These are phyloP conservation scores for Eumacrocentrus americanus DNA, from an alignment of 2,888 invertebrate species.

Conservation along the genomic window DNA sequence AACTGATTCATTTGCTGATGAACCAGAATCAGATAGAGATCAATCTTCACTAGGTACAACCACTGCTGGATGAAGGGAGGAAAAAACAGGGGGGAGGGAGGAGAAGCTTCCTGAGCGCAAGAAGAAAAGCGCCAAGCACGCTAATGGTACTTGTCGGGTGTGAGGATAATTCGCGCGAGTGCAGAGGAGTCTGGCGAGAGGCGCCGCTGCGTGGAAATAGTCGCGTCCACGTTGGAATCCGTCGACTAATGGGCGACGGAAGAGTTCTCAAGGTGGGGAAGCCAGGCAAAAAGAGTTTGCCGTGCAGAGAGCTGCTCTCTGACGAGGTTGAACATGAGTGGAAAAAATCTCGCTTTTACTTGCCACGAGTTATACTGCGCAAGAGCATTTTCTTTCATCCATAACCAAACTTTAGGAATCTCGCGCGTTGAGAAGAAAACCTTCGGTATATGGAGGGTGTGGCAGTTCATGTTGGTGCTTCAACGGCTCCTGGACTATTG, in stretches of 20 bases:
- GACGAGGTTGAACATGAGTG: not conserved
- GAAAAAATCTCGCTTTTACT: not conserved
- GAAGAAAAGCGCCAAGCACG: constrained; percentile 24
- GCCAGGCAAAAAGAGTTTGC: not conserved
- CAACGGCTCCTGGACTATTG: not conserved
- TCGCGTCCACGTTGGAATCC: constrained; percentile 11
- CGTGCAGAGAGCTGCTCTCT: not conserved
- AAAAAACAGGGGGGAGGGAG: not conserved
- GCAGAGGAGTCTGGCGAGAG: not conserved
- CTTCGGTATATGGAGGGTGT: not conserved
- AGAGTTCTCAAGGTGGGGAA: constrained; percentile 3
- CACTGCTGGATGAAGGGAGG: too few relatives aligned
- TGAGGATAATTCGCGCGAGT: constrained; percentile 21
- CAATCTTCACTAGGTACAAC: too few relatives aligned
- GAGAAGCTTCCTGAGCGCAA: constrained; percentile 3
- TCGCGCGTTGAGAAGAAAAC: not conserved
- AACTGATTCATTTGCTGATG: too few relatives aligned
- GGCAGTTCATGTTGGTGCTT: not conserved
- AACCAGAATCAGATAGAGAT: too few relatives aligned
- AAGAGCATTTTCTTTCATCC: constrained; percentile 4
- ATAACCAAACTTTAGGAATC: not conserved
- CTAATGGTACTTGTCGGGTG: constrained; percentile 24
- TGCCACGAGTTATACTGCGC: not conserved
- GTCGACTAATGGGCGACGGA: constrained; percentile 19
- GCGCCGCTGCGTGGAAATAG: constrained; percentile 4